Percentiles rank a stretch among this genome's conserved stretches.
Evolutionary conservation across 2,797 vertebrate species (phyloP).

Genomic region (Emys orbicularis): DNA sequence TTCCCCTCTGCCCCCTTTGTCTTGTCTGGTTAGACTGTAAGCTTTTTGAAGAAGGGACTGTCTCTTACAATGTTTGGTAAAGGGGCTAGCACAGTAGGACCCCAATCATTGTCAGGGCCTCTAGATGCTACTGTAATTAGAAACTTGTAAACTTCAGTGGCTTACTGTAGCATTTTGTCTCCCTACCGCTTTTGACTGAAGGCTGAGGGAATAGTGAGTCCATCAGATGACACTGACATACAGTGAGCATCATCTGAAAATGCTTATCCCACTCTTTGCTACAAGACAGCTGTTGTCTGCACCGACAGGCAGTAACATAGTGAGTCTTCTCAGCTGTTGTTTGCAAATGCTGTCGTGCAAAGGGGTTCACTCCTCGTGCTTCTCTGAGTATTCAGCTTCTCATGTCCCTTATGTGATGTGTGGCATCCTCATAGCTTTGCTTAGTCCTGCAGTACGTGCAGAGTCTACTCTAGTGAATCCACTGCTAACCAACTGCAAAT

Average conservation of each 20-base stretch:
- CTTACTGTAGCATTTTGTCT: not conserved
- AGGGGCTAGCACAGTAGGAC: rapidly evolving
- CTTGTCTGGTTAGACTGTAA: not conserved
- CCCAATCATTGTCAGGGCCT: rapidly evolving
- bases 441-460: rapidly evolving
- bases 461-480: conserved; percentile 1
- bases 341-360: not conserved
- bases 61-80: not conserved
- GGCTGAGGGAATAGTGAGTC: not conserved
- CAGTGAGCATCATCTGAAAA: not conserved
- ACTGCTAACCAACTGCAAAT: conserved; percentile 36
- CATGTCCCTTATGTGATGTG: not conserved
- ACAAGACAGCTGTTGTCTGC: not conserved
- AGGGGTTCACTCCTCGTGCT: not conserved
- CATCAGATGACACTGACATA: not conserved
- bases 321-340: not conserved
- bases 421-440: not conserved
- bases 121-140: not conserved
- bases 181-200: not conserved
- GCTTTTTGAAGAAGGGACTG: not conserved
- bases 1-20: not conserved
- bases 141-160: not conserved
- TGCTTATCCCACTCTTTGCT: rapidly evolving
- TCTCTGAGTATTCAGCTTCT: not conserved
- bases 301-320: not conserved